phyloP scores from a whole-genome alignment of 2,797 vertebrate genomes.

The Clamator glandarius region DNA sequence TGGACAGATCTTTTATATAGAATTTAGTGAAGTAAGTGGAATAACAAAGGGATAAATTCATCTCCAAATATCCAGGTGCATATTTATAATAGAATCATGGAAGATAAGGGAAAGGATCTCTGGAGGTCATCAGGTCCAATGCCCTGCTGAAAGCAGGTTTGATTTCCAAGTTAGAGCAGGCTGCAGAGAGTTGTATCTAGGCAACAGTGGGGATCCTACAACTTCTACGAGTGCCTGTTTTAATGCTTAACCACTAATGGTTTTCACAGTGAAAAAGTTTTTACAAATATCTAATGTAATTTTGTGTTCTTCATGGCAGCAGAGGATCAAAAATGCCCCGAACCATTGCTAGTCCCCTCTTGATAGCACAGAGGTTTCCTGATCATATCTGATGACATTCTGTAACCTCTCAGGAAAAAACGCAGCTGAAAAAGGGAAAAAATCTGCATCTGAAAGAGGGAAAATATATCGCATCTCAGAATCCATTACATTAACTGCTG shows the following conservation, averaged over 20 bases:
- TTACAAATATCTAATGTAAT: not conserved
- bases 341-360: not conserved
- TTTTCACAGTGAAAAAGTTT: not conserved
- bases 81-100: not conserved
- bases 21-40: not conserved
- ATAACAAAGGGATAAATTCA: not conserved
- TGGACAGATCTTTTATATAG: not conserved
- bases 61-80: not conserved
- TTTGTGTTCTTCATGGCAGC: not conserved
- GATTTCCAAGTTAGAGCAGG: not conserved
- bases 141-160: not conserved
- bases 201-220: not conserved
- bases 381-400: not conserved
- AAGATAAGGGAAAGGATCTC: not conserved
- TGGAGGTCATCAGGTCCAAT: not conserved
- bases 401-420: not conserved
- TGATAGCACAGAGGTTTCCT: not conserved
- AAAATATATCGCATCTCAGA: not conserved
- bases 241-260: not conserved
- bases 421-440: not conserved
- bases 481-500: not conserved
- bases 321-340: not conserved
- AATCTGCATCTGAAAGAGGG: not conserved
- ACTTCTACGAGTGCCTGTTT: not conserved
- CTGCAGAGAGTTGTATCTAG: not conserved